Percentiles rank a stretch among this genome's conserved stretches.
These are phyloP conservation scores for Diabrotica balteata DNA, from an alignment of 2,888 invertebrate species.

Conservation along the genomic window DNA sequence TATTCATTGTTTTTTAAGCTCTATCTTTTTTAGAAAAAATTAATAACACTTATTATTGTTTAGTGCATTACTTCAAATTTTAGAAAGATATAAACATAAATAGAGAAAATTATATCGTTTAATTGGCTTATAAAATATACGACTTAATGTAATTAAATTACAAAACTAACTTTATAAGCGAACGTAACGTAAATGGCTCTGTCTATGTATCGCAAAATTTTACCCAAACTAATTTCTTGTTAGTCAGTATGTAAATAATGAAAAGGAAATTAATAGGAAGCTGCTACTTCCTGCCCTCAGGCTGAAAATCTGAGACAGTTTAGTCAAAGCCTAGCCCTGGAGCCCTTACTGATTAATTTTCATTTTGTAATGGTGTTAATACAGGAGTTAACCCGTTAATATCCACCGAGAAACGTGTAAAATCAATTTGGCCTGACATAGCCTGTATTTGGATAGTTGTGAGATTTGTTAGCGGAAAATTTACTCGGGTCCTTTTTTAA, in stretches of 20 bases:
- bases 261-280: conserved; percentile 46
- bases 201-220: conserved; percentile 7
- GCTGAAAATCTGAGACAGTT: conserved; percentile 34
- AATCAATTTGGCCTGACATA: neutral
- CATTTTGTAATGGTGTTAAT: conserved; percentile 22
- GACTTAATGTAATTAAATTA: too few species aligned
- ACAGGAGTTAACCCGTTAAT: conserved; percentile 6
- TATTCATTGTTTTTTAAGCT: too few species aligned
- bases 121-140: too few species aligned
- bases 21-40: too few species aligned
- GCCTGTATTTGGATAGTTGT: neutral
- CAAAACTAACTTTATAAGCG: too few species aligned
- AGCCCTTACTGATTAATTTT: conserved; percentile 46
- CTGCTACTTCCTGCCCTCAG: conserved; percentile 39
- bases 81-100: too few species aligned
- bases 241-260: conserved; percentile 42
- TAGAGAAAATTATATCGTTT: too few species aligned
- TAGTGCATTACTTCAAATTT: too few species aligned
- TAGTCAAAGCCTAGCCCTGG: conserved; percentile 40
- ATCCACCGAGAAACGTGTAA: neutral
- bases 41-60: too few species aligned
- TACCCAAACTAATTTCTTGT: conserved; percentile 30
- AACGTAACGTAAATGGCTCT: neutral
- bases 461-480: too few species aligned
- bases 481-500: too few species aligned